Evolutionary conservation across 2,888 invertebrate genomes (phyloP), one percentile per base, ranked within the genome.

Genomic region (Neuroscelio doddi): DNA sequence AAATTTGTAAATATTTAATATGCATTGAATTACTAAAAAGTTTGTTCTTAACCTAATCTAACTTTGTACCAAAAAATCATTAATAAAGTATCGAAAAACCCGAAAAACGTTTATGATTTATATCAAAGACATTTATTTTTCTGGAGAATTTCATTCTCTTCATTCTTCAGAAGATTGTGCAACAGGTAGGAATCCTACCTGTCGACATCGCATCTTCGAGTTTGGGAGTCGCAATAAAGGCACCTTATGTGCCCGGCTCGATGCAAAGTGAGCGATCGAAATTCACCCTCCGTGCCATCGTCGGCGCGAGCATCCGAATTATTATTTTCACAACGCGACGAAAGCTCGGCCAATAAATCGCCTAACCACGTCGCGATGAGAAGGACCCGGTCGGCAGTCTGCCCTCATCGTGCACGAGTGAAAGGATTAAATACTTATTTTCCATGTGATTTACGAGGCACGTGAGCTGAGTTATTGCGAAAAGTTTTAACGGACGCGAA

Each of bases 161-260:
- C 47, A 59, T 50, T 63, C 63, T 62, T 63, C 42, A 68, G 73
- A 72, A 55, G 57, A 74, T 72, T 68, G 75, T 68, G 81, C 81
- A 81, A 81, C 81, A 81, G 81, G 81, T 81, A 80, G 79, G 55
- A 67, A 64, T 66, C 51, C 64, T 69, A 69, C 69, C 69, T 69
- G 69, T 62, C 66, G 69, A 62, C 69, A 44, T 55, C 42, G 62
- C 53, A 64, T 64, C 63, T 66, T 57, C 34, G 42, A 39, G 51
- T 41, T 42, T 12, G 39, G 45, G 64, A 56, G 39, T 41, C 32
- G n/a, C n/a, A n/a, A n/a, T n/a, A 61, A 63, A 57, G 58, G 46
- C 61, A 45, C 52, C 64, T 59, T 66, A 57, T 53, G 62, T 62
- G 64, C 52, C 16, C 53, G 55, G 5, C 30, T 41, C 29, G 21